Percentiles rank a stretch among this genome's conserved stretches.
These are phyloP conservation scores for Oreotrochilus melanogaster DNA, from an alignment of 2,113 vertebrate species.

Conservation along the genomic window DNA sequence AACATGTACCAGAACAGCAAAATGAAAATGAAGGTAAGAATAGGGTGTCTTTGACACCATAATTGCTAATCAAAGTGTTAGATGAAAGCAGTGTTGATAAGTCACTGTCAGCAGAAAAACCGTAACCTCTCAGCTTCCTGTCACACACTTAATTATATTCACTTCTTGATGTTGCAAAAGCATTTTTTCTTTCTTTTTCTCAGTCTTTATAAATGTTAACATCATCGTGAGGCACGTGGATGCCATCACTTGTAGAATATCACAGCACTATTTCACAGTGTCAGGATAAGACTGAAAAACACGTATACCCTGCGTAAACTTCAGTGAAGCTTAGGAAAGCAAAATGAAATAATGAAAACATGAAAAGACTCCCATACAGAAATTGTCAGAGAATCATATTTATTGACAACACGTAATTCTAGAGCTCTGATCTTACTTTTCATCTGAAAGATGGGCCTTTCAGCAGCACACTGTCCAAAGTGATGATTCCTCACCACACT, in stretches of 20 bases:
- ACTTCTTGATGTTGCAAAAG: neutral
- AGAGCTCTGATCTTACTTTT: neutral
- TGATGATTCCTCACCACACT: neutral
- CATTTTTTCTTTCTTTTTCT: neutral
- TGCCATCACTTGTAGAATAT: neutral
- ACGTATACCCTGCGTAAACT: neutral
- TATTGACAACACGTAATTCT: neutral
- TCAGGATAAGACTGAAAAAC: neutral
- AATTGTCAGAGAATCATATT: neutral
- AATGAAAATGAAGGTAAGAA: slow-evolving; percentile 18
- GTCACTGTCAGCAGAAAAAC: neutral
- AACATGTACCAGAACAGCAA: slow-evolving; percentile 8
- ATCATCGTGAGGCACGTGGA: neutral
- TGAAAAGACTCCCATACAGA: neutral
- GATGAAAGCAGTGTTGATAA: neutral
- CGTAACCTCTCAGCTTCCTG: slow-evolving; percentile 2
- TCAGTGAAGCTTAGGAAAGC: neutral
- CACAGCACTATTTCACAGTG: neutral
- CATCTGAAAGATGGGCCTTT: neutral
- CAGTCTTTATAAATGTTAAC: neutral
- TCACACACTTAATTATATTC: neutral
- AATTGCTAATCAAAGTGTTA: slow-evolving; percentile 15
- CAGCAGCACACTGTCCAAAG: neutral
- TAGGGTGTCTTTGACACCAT: neutral
- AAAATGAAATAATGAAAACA: neutral